These are phyloP conservation scores for Corythornis cristatus DNA, from an alignment of 2,113 vertebrate genomes.

Conservation along the genomic window DNA sequence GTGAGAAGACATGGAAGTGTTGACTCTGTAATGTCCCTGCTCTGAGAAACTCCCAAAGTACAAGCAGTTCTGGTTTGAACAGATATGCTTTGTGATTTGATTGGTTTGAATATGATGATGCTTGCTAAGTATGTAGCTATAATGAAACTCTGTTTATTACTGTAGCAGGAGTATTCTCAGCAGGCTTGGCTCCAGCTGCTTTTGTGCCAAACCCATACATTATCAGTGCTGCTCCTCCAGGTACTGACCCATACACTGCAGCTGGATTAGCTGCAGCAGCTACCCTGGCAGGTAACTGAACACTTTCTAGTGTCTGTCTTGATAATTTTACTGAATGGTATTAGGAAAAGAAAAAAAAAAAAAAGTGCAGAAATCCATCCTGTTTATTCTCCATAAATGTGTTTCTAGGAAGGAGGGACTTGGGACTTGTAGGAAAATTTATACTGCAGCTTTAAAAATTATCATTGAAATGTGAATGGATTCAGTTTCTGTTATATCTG, in stretches of 20 bases:
- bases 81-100: slow-evolving; percentile 13
- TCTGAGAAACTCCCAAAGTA: background rate
- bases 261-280: slow-evolving; percentile 94
- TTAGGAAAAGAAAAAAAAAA: background rate
- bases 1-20: background rate
- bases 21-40: background rate
- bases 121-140: slow-evolving; percentile 39
- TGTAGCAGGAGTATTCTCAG: slow-evolving; percentile 85
- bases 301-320: background rate
- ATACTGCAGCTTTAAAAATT: background rate
- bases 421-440: background rate
- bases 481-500: background rate
- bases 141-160: slow-evolving; percentile 63
- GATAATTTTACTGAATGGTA: background rate
- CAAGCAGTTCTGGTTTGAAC: background rate
- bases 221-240: slow-evolving; percentile 94
- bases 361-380: background rate
- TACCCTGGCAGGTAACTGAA: slow-evolving; percentile 88
- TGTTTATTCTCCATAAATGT: background rate
- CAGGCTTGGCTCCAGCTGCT: slow-evolving; percentile 93
- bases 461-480: background rate
- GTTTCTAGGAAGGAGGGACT: background rate
- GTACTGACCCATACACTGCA: slow-evolving; percentile 94
- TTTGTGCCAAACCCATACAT: slow-evolving; percentile 99
- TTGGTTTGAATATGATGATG: slow-evolving; percentile 10